These are phyloP conservation scores for Myotis pilosus DNA, from an alignment of 2,797 vertebrate genomes.

Conservation along the genomic window DNA sequence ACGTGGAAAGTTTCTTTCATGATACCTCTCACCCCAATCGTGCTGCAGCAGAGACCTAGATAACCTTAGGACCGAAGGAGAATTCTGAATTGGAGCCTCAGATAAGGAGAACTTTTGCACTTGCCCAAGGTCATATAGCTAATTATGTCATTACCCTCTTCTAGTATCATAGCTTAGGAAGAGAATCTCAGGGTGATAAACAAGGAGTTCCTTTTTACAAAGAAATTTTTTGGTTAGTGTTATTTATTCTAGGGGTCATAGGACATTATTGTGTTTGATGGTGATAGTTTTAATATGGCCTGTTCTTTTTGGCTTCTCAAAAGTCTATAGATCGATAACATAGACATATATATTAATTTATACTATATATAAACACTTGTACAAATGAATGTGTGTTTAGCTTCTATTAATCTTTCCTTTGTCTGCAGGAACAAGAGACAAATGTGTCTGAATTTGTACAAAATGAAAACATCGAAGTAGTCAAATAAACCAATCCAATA, in stretches of 20 bases:
- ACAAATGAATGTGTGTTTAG: not conserved
- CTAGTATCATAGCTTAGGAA: not conserved
- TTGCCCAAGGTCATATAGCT: not conserved
- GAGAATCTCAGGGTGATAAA: not conserved
- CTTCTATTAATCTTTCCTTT: slow-evolving; percentile 35
- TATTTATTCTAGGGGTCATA: not conserved
- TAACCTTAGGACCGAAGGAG: not conserved
- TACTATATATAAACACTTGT: not conserved
- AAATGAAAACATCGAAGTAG: not conserved
- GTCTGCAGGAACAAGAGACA: not conserved
- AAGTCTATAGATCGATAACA: slow-evolving; percentile 41
- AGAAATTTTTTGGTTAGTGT: not conserved
- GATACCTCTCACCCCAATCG: not conserved
- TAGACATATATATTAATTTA: not conserved
- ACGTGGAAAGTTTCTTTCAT: not conserved
- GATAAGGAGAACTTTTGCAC: slow-evolving; percentile 18
- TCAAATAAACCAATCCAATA: not conserved
- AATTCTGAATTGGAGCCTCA: not conserved
- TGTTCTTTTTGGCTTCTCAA: slow-evolving; percentile 43
- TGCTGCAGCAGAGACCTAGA: not conserved
- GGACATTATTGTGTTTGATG: not conserved
- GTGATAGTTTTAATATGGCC: not conserved
- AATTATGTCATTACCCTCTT: not conserved
- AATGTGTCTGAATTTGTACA: slow-evolving; percentile 10
- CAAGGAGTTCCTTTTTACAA: not conserved